Evolutionary conservation across 2,113 vertebrate genomes (phyloP).

Genomic region (Cyanoramphus novaezelandiae): DNA sequence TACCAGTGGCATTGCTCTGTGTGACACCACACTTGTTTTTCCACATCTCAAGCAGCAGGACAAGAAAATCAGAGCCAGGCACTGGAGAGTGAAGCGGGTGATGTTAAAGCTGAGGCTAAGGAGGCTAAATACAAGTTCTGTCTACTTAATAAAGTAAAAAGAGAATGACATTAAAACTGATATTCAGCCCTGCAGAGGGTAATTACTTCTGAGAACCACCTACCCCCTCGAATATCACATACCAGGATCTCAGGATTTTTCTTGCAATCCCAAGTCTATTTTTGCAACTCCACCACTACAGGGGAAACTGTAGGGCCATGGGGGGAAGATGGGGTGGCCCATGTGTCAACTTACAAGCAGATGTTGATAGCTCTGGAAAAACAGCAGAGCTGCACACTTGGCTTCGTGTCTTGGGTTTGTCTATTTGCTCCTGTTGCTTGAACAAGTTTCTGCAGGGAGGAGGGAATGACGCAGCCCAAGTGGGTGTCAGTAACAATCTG

Average conservation of each 20-base stretch:
- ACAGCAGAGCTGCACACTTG: background rate
- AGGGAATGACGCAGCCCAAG: background rate
- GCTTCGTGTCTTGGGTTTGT: background rate
- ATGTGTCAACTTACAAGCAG: background rate
- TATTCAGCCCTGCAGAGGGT: background rate
- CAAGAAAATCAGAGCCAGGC: background rate
- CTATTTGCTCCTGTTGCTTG: background rate
- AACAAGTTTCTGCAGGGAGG: background rate
- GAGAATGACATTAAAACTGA: background rate
- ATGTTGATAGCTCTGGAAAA: background rate
- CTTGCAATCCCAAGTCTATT: background rate
- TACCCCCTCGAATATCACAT: background rate
- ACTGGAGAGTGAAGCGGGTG: background rate
- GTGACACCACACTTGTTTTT: background rate
- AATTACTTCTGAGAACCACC: background rate
- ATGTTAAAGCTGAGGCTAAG: background rate
- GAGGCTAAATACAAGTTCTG: background rate
- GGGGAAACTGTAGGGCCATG: background rate
- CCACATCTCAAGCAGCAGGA: background rate
- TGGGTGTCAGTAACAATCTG: background rate
- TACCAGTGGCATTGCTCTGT: background rate
- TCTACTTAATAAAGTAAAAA: background rate
- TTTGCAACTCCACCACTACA: background rate
- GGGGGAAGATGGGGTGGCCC: background rate
- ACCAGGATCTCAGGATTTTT: background rate